A percentile compares a stretch with the other conserved stretches of the same genome.
These are phyloP conservation scores for Pollenia griseotomentosa DNA, from an alignment of 2,888 invertebrate species.

Conservation along the genomic window DNA sequence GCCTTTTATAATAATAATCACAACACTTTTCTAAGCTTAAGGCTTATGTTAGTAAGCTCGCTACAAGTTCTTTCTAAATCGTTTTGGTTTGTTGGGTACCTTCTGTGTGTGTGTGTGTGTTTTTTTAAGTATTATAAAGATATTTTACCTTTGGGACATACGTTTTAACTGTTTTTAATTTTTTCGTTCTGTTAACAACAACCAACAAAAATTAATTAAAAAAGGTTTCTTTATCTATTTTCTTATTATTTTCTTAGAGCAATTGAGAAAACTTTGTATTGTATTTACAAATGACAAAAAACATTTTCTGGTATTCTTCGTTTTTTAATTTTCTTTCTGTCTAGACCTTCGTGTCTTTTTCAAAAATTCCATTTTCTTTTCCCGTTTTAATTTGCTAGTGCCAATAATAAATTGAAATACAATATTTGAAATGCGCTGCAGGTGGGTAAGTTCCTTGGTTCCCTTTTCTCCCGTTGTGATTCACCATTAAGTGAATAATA, in stretches of 20 bases:
- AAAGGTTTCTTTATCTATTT: not conserved
- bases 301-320: not conserved
- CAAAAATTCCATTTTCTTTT: not conserved
- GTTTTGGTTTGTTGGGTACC: too few species aligned
- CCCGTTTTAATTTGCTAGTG: too few species aligned
- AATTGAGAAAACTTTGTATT: not conserved
- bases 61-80: too few species aligned
- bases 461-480: not conserved
- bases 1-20: too few species aligned
- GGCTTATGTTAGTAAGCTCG: too few species aligned
- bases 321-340: not conserved
- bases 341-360: not conserved
- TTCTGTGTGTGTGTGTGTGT: too few species aligned
- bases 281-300: not conserved
- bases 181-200: too few species aligned
- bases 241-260: not conserved
- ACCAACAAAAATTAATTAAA: too few species aligned
- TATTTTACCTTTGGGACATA: too few species aligned
- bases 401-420: conserved; percentile 10
- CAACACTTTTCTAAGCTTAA: too few species aligned
- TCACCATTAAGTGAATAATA: not conserved
- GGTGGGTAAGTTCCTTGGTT: not conserved
- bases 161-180: too few species aligned
- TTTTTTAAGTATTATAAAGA: too few species aligned
- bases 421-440: not conserved